Conservation (phyloP, 2,888 invertebrate species). For the Cecidostiba fungosa region DNA sequence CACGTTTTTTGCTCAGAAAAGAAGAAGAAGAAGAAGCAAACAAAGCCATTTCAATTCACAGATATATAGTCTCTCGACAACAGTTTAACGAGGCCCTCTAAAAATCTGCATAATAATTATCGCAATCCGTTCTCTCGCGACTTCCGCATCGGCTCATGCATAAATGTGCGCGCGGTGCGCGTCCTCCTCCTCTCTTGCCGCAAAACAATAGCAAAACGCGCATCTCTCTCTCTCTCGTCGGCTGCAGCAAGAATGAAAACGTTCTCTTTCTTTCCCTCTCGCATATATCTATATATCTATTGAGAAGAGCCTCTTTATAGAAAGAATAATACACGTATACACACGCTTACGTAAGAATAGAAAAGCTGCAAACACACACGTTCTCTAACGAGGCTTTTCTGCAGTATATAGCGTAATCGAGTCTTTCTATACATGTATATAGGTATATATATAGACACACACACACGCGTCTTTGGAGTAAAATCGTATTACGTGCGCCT, state of each 20-base stretch:
- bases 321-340: neutral
- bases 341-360: conserved; percentile 6
- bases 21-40: neutral
- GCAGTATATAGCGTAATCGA: conserved; percentile 14
- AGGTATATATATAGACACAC: neutral
- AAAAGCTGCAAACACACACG: neutral
- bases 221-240: neutral
- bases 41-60: neutral
- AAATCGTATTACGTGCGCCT: conserved; percentile 51
- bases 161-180: neutral
- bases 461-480: neutral
- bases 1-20: neutral
- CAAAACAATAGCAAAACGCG: conserved; percentile 23
- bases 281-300: neutral
- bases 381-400: conserved; percentile 41
- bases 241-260: conserved; percentile 24
- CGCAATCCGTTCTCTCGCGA: neutral
- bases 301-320: neutral
- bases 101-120: neutral
- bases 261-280: neutral
- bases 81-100: neutral
- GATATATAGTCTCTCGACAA: neutral
- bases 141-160: neutral
- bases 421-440: neutral
- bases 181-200: neutral